Evolutionary conservation across 2,113 vertebrate species (phyloP), one percentile per base, ranked within the genome.

Genomic region (Thamnophis sirtalis): DNA sequence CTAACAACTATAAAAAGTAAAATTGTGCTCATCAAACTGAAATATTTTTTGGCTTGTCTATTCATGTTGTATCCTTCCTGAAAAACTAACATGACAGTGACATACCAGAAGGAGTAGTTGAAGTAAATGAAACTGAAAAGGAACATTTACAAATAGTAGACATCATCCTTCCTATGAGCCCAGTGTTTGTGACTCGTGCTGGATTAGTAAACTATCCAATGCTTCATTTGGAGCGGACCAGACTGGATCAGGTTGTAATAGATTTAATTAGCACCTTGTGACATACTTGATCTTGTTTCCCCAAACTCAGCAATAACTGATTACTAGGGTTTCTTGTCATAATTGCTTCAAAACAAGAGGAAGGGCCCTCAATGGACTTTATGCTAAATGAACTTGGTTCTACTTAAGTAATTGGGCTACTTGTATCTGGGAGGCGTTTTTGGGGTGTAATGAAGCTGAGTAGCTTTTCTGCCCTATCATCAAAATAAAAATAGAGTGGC

Each of bases 401-500:
- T 80, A 48, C 90, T 89, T 95, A 92, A 73, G n/a, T 48, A 33
- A 96, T 94, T 94, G n/a, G 87, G 51, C 33, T 80, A 89, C 10
- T n/a, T 1, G 54, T 10, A 43, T 19, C 68, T 80, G 68, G n/a
- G 9, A 90, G 95, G 95, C n/a, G 50, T 28, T n/a, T 51, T 17
- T 80, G 38, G 68, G 15, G 5, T 80, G 6, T 38, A 63, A 50
- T 73, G 28, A 89, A 22, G 33, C 63, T 7, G 51, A 84, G 28
- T 22, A 38, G 51, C n/a, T 54, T 91, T 88, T 63, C 86, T 56
- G 28, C 4, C 3, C 60, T 92, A 93, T 95, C 60, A 73, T 96
- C 92, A 95, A 93, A 94, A 93, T 85, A 93, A 93, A 95, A 95
- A 88, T 86, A 93, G 93, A 86, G 91, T 95, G 95, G 95, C 94